Conservation (phyloP, 2,888 invertebrate species). For the Leptopilina drosophilae region DNA sequence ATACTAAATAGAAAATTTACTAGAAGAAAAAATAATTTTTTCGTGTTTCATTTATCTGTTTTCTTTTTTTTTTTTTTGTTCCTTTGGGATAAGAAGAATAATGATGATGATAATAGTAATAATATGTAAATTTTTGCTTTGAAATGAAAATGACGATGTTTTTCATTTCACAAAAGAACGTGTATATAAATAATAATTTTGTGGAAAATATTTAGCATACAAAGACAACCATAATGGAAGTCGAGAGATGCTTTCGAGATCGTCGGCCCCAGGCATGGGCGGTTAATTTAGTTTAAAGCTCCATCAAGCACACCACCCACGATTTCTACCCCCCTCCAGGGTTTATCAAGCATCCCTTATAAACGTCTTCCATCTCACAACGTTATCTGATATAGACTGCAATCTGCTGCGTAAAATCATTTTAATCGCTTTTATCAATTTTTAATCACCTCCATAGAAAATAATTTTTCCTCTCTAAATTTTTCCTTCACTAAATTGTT, state of each 20-base stretch:
- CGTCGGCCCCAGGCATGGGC: slow-evolving; percentile 64
- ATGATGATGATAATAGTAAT: not conserved
- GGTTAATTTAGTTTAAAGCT: slow-evolving; percentile 73
- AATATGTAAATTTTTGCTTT: slow-evolving; percentile 26
- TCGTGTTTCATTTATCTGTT: too few relatives aligned
- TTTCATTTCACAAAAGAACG: slow-evolving; percentile 39
- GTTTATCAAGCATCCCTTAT: slow-evolving; percentile 52
- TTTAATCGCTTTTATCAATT: slow-evolving; percentile 28
- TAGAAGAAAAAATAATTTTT: too few relatives aligned
- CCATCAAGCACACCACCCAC: slow-evolving; percentile 66
- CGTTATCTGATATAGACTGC: slow-evolving; percentile 28
- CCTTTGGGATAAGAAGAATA: not conserved
- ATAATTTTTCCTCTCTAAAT: too few relatives aligned
- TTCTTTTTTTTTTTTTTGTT: too few relatives aligned
- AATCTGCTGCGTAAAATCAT: slow-evolving; percentile 37
- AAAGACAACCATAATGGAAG: slow-evolving; percentile 72
- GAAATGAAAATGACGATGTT: slow-evolving; percentile 24
- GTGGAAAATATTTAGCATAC: slow-evolving; percentile 71
- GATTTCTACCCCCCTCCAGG: slow-evolving; percentile 46
- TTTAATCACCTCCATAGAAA: not conserved
- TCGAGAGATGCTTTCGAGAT: slow-evolving; percentile 69
- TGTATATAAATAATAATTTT: slow-evolving; percentile 59
- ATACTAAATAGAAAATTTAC: too few relatives aligned
- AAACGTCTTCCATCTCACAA: slow-evolving; percentile 51
- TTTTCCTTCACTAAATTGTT: too few relatives aligned